Conservation (phyloP, 2,888 invertebrate genomes). For the Maniola hyperantus region DNA sequence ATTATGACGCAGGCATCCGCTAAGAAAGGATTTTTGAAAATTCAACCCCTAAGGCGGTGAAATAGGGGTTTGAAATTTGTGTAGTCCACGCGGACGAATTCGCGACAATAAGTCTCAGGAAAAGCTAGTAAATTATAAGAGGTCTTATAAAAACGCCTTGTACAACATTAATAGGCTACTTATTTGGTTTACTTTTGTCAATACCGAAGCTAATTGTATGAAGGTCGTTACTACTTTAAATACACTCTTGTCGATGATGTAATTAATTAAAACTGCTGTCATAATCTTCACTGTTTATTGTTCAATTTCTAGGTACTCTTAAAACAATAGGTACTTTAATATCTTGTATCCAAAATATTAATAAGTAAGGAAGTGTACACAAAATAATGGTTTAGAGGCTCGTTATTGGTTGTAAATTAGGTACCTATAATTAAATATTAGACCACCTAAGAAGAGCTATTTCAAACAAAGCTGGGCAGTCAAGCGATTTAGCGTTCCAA, state of each 20-base stretch:
- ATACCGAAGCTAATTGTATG: slow-evolving; percentile 12
- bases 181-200: slow-evolving; percentile 1
- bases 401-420: background rate
- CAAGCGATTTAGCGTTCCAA: too few species aligned
- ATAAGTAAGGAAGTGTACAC: background rate
- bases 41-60: too few species aligned
- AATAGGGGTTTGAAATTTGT: too few species aligned
- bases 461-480: too few species aligned
- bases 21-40: too few species aligned
- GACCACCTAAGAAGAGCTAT: too few species aligned
- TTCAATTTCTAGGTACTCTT: background rate
- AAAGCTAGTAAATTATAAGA: too few species aligned
- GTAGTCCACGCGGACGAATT: too few species aligned
- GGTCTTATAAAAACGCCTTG: background rate
- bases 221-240: slow-evolving; percentile 7
- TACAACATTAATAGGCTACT: background rate
- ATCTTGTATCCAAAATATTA: background rate
- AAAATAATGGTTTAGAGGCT: background rate
- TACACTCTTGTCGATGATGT: slow-evolving; percentile 11
- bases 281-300: background rate
- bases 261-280: slow-evolving; percentile 1
- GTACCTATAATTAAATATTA: too few species aligned
- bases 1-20: too few species aligned
- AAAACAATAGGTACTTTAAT: background rate
- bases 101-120: too few species aligned